Percentiles rank a stretch among this genome's conserved stretches.
phyloP scores from a whole-genome alignment of 2,888 invertebrate species.

The Ophraella communa region DNA sequence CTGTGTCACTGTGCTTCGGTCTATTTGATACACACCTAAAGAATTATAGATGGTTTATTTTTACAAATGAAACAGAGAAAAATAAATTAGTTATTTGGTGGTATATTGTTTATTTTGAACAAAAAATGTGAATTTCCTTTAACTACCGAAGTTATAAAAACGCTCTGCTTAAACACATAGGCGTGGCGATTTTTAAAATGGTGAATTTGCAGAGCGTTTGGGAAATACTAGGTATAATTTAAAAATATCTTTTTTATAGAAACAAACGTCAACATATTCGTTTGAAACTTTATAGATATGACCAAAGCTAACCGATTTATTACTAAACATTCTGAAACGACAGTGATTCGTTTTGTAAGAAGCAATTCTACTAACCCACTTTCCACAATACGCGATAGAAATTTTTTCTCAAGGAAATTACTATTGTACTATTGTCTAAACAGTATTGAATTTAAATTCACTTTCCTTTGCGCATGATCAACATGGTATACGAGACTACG shows the following conservation, averaged over 20 bases:
- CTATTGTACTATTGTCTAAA: background rate
- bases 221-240: too few species aligned
- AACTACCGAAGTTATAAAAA: too few species aligned
- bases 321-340: background rate
- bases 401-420: constrained; percentile 9
- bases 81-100: too few species aligned
- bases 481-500: too few species aligned
- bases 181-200: too few species aligned
- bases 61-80: too few species aligned
- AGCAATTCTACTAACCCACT: constrained; percentile 1
- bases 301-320: background rate
- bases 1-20: background rate
- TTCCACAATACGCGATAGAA: background rate
- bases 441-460: constrained; percentile 1
- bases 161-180: too few species aligned
- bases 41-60: background rate
- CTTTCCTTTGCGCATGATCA: constrained; percentile 6
- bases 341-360: background rate
- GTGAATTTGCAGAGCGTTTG: too few species aligned
- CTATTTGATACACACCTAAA: background rate
- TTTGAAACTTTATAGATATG: background rate
- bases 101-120: too few species aligned
- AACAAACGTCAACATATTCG: too few species aligned
- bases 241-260: too few species aligned
- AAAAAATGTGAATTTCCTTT: too few species aligned